Evolutionary conservation across 2,797 vertebrate species (phyloP).

Genomic region (Leontocebus nigricollis): DNA sequence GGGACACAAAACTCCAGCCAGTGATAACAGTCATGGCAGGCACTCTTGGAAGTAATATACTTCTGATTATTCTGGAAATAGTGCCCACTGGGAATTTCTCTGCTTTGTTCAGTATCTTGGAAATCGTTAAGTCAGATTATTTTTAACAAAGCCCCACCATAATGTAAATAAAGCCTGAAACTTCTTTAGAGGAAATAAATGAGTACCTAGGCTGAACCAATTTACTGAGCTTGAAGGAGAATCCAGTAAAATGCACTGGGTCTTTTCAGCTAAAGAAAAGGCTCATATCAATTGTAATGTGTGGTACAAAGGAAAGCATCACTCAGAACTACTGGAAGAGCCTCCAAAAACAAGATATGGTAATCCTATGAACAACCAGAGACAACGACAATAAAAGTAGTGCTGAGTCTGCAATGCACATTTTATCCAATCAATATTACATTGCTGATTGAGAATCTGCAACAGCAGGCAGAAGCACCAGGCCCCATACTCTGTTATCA

Average conservation of each 20-base stretch:
- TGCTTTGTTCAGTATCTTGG: slow-evolving; percentile 21
- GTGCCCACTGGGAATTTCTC: not conserved
- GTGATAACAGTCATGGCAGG: not conserved
- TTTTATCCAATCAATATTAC: slow-evolving; percentile 53
- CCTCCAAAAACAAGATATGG: not conserved
- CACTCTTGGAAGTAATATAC: slow-evolving; percentile 20
- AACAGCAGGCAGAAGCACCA: slow-evolving; percentile 47
- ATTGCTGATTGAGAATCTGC: slow-evolving; percentile 52
- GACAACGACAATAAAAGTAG: not conserved
- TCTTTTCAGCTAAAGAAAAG: slow-evolving; percentile 5
- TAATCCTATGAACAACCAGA: not conserved
- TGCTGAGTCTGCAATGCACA: not conserved
- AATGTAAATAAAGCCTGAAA: slow-evolving; percentile 25
- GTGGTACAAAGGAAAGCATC: slow-evolving; percentile 6
- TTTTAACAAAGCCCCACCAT: slow-evolving; percentile 19
- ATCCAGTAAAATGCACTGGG: not conserved
- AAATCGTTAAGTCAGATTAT: slow-evolving; percentile 31
- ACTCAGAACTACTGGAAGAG: not conserved
- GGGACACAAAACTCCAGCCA: slow-evolving; percentile 29
- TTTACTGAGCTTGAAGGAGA: slow-evolving; percentile 5
- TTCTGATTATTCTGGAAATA: slow-evolving; percentile 35
- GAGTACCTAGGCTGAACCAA: not conserved
- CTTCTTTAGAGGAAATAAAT: slow-evolving; percentile 53
- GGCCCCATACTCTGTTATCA: slow-evolving; percentile 15
- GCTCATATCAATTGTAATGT: not conserved